These are phyloP conservation scores for Mastacembelus armatus DNA, from an alignment of 2,797 vertebrate species.

Conservation along the genomic window DNA sequence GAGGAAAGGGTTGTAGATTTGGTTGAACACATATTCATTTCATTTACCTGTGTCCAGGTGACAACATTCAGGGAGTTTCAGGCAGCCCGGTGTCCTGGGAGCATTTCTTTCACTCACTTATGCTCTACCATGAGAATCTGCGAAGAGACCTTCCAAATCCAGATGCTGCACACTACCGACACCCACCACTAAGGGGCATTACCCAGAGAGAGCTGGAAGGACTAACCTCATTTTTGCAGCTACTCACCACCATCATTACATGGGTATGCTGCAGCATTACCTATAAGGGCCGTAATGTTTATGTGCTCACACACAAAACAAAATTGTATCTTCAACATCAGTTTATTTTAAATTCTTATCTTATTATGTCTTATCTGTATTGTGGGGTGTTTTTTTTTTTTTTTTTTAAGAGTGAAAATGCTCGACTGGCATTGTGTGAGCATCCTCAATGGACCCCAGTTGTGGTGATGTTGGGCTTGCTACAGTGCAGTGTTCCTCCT, in stretches of 20 bases:
- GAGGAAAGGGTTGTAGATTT: neutral
- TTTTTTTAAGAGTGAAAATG: constrained; percentile 91
- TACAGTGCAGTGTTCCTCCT: constrained; percentile 95
- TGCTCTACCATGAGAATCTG: constrained; percentile 97
- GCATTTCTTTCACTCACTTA: constrained; percentile 97
- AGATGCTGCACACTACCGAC: constrained; percentile 93
- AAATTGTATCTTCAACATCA: no score
- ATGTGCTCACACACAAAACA: no score
- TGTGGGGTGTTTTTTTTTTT: neutral
- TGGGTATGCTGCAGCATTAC: constrained; percentile 91
- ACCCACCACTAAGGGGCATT: constrained; percentile 93
- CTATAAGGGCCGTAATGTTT: no score
- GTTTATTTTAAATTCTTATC: neutral
- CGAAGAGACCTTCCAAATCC: constrained; percentile 93
- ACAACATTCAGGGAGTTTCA: constrained; percentile 93
- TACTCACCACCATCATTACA: constrained; percentile 92
- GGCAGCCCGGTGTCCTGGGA: constrained; percentile 98
- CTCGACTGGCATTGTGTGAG: constrained; percentile 95
- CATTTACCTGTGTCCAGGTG: constrained; percentile 77
- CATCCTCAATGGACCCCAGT: constrained; percentile 98
- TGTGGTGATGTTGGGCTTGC: constrained; percentile 93
- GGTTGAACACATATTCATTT: neutral
- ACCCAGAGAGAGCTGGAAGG: constrained; percentile 97
- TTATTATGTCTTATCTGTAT: neutral
- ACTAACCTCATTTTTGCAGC: constrained; percentile 92